Evolutionary conservation across 1,140 invertebrate species (phyloP), one percentile per base, ranked within the genome.

Genomic region (Cotesia glomerata): DNA sequence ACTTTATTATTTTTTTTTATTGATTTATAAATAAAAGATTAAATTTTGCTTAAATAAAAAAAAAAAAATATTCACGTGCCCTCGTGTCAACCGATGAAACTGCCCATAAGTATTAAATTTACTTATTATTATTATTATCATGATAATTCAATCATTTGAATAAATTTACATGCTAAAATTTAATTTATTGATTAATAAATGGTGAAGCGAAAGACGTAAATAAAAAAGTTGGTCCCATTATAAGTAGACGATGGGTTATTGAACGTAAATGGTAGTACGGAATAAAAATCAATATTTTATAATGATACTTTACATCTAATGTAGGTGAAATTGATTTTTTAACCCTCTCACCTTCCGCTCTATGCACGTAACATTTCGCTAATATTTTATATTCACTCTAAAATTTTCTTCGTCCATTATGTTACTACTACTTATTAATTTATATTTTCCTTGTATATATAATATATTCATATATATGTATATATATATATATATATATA

Each of bases 221-320:
- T 79, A 76, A 83, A 81, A 80, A 69, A 63, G 79, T 87, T 87
- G 85, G 85, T 87, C 85, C 85, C 85, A 82, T 82, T 69, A 76
- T 82, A 85, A 79, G 78, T 85, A 84, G 80, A 85, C 79, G 82
- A 81, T 84, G 79, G 77, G 77, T 77, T 78, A 66, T 76, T 75
- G 51, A 80, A 75, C 75, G 69, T 76, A 77, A 75, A 75, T 79
- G 65, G 59, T 75, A 32, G 18, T 16, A 59, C 13, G 11, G 7
- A 26, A 35, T 11, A 14, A 14, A 76, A 79, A 77, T 54, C 71
- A 71, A 74, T 74, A 16, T 65, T 71, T 65, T 75, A 74, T 74
- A 70, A 73, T 69, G 59, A 72, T 59, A 66, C 71, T 74, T 35
- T 75, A 76, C 63, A 77, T 77, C 67, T 77, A 76, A 77, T 70